phyloP scores from a whole-genome alignment of 1,140 invertebrate species.

The Drosophila watanabei region DNA sequence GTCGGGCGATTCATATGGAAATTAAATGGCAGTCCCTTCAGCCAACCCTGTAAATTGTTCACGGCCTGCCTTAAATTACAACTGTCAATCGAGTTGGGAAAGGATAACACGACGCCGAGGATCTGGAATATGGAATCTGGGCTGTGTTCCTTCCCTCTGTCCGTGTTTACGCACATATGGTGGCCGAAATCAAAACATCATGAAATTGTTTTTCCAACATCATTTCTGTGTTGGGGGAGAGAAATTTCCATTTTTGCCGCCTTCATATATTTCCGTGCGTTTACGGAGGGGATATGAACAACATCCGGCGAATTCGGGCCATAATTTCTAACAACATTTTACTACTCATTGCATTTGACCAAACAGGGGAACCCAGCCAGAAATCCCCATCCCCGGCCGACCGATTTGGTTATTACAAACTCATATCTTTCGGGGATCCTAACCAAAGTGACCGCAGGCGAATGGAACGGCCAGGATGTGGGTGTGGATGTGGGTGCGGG shows the following conservation, averaged over 20 bases:
- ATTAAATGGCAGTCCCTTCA: constrained; percentile 51
- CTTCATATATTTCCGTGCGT: constrained; percentile 74
- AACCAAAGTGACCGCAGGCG: constrained; percentile 75
- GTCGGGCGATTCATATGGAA: constrained; percentile 54
- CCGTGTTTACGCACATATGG: constrained; percentile 73
- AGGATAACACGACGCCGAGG: constrained; percentile 29
- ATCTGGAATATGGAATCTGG: constrained; percentile 1
- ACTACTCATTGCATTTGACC: constrained; percentile 83
- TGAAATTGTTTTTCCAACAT: constrained; percentile 82
- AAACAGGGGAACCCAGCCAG: constrained; percentile 42
- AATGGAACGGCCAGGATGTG: constrained; percentile 23
- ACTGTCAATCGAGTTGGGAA: constrained; percentile 67
- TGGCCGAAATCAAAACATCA: constrained; percentile 78
- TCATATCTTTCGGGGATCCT: constrained; percentile 72
- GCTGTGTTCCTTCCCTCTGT: neutral
- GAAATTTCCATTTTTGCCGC: constrained; percentile 66
- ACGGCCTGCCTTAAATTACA: constrained; percentile 69
- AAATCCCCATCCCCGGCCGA: constrained; percentile 20
- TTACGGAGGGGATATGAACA: constrained; percentile 82
- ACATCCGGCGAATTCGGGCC: constrained; percentile 75
- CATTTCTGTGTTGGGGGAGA: constrained; percentile 62
- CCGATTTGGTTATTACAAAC: constrained; percentile 81
- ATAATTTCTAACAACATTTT: constrained; percentile 82
- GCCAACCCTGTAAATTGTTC: constrained; percentile 61
- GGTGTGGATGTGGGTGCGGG: neutral